Base-by-base conservation (phyloP, 2,888 invertebrate species). In the Cyaniris semiargus region DNA sequence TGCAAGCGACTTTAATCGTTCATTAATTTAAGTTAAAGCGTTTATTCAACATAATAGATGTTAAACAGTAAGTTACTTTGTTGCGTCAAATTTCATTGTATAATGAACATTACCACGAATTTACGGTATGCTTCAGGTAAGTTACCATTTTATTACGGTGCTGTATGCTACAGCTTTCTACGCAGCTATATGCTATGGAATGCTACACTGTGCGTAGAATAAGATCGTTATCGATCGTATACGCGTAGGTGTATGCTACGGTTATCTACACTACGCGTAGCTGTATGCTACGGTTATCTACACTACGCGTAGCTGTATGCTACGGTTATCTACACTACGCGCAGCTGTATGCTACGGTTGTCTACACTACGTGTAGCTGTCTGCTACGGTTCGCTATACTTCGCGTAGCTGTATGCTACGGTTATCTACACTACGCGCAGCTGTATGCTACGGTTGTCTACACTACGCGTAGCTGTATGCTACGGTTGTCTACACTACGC, bases 11-110 rank as follows among this genome's bases (percentile, higher is more conserved):
- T 56, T 70, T 70, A 53, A 76, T 48, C 34, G 66, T 77, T 56
- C 75, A 77, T 77, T 77, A 77, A 77, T 77, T 75, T 31, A 77
- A 21, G 74, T 77, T 53, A 77, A 75, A 77, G 15, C 77, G 77
- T 77, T 77, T 77, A 77, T 75, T 77, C 66, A 70, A 70, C 70
- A 74, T 53, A 66, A 66, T 77, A 53, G 44, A 70, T 75, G 48
- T 75, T 48, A 44, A 75, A 76, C 70, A 21, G 48, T 53, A 48
- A 70, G 66, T 77, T 21, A 77, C 75, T 75, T 77, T 66, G 75
- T 77, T 75, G 53, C 66, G 53, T 71, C 34, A n/a, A 77, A 58
- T 34, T 21, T 21, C 60, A 60, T 23, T 60, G 60, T 60, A 13
- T 27, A 27, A 23, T 60, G 21, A 13, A 23, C 23, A 60, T 60